Conservation (phyloP, 2,113 vertebrate species). For the Labeo catla region DNA sequence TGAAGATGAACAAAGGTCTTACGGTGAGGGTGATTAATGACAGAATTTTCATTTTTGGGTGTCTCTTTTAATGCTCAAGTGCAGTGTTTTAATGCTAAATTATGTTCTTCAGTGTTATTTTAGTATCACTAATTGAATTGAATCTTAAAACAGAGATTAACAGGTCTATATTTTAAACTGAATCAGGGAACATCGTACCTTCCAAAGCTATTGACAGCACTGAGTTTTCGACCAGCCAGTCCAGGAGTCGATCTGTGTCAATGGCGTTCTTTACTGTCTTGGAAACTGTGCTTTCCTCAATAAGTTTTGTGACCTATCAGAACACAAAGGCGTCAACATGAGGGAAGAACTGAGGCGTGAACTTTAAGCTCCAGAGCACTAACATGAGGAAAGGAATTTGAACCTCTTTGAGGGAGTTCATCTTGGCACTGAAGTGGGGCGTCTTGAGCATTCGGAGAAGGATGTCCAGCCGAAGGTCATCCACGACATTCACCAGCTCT, state of each 20-base stretch:
- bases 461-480: constrained; percentile 93
- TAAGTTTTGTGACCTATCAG: constrained; percentile 93
- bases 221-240: constrained; percentile 98
- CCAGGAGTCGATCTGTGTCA: constrained; percentile 92
- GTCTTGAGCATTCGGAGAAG: constrained; percentile 97
- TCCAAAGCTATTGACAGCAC: constrained; percentile 97
- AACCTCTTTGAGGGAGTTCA: constrained; percentile 99
- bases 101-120: no score
- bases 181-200: constrained; percentile 74
- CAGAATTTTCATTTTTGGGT: no score
- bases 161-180: not conserved
- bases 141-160: no score
- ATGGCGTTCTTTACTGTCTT: constrained; percentile 98
- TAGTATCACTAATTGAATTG: no score
- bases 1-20: no score
- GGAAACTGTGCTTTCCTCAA: constrained; percentile 97
- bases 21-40: no score
- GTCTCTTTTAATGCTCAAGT: no score
- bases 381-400: not conserved
- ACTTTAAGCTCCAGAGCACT: not conserved
- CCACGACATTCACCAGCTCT: constrained; percentile 89
- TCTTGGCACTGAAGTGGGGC: constrained; percentile 98
- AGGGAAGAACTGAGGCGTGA: not conserved
- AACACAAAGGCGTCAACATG: constrained; percentile 44
- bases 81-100: no score